phyloP scores from a whole-genome alignment of 92 coral and sea anemone species.

The Epizoanthus fatuus region DNA sequence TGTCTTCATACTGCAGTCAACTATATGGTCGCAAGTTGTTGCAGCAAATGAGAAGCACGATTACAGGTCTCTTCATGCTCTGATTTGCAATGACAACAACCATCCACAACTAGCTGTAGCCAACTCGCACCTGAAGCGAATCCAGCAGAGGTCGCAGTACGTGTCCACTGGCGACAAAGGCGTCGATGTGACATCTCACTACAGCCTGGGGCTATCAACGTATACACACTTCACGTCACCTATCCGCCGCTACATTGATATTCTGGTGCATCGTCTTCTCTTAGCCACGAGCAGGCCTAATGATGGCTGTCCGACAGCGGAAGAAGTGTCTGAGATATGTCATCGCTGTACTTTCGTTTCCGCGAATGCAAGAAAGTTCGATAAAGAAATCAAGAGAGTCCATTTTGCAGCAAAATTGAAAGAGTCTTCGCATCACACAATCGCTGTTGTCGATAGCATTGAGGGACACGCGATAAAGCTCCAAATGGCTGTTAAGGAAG shows the following conservation, averaged over 20 bases:
- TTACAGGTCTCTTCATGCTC: conserved; percentile 39
- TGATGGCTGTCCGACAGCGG: conserved; percentile 29
- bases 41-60: conserved; percentile 52
- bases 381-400: conserved; percentile 70
- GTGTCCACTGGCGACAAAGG: conserved; percentile 72
- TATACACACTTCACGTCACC: conserved; percentile 97
- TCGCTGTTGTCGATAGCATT: conserved; percentile 72
- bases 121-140: conserved; percentile 60
- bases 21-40: conserved; percentile 69
- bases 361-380: conserved; percentile 73
- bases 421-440: conserved; percentile 55
- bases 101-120: conserved; percentile 90
- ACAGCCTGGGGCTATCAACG: conserved; percentile 62
- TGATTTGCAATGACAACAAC: conserved; percentile 74
- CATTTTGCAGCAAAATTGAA: conserved; percentile 71
- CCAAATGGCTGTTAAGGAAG: conserved; percentile 54
- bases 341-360: conserved; percentile 79
- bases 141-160: conserved; percentile 76
- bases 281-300: conserved; percentile 6
- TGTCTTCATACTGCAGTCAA: conserved; percentile 48
- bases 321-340: conserved; percentile 78
- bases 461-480: conserved; percentile 55
- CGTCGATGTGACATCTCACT: conserved; percentile 43
- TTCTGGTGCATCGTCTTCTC: conserved; percentile 87
- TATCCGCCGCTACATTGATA: conserved; percentile 93